Evolutionary conservation across 2,113 vertebrate genomes (phyloP).

Genomic region (Forbesichthys papilliferus): DNA sequence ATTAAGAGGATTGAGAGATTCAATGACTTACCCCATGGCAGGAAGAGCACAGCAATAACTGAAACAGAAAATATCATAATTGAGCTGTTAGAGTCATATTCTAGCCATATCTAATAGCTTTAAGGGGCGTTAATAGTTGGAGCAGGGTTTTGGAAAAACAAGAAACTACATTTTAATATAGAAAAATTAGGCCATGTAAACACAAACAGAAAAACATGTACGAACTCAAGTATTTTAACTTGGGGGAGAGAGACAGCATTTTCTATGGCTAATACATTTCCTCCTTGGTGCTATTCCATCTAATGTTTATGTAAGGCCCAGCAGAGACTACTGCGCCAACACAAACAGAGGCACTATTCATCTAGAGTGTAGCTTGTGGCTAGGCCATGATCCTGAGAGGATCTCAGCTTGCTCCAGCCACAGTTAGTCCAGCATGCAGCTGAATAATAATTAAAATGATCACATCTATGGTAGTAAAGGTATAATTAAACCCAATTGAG

Average conservation of each 20-base stretch:
- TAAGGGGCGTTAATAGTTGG: too few species aligned
- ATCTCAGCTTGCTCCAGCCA: slow-evolving; percentile 15
- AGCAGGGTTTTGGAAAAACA: not conserved
- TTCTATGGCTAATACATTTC: slow-evolving; percentile 42
- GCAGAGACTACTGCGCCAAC: slow-evolving; percentile 40
- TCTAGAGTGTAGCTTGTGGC: slow-evolving; percentile 41
- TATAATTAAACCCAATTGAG: not conserved
- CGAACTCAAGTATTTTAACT: not conserved
- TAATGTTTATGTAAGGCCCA: slow-evolving; percentile 56
- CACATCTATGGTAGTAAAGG: not conserved
- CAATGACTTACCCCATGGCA: slow-evolving; percentile 60
- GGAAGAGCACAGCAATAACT: slow-evolving; percentile 68
- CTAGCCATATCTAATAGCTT: not conserved
- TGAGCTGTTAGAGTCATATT: slow-evolving; percentile 4
- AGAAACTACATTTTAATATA: not conserved
- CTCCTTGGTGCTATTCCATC: slow-evolving; percentile 46
- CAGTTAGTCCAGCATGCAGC: slow-evolving; percentile 8
- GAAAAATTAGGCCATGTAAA: slow-evolving; percentile 7
- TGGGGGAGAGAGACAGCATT: not conserved
- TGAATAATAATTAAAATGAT: too few species aligned
- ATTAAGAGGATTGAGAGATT: not conserved
- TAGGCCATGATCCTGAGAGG: slow-evolving; percentile 47
- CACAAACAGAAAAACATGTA: not conserved
- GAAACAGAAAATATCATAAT: slow-evolving; percentile 49
- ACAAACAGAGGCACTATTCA: slow-evolving; percentile 70